Conservation (phyloP, 53 echinoderm and acorn worm species). For the Glandiceps talaboti region DNA sequence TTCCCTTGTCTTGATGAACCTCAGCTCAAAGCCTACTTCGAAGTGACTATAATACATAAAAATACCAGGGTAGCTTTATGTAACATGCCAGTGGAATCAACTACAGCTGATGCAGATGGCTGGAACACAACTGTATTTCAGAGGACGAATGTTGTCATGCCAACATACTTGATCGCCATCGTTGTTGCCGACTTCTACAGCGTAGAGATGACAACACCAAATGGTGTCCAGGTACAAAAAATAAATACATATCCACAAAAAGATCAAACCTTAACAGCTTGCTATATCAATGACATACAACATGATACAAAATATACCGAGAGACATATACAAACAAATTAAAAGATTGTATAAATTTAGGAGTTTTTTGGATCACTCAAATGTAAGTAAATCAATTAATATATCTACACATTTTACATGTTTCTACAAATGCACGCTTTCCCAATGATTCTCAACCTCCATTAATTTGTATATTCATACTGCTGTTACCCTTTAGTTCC, state of each 20-base stretch:
- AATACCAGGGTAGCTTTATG: neutral
- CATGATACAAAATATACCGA: too few relatives aligned
- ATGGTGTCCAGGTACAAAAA: neutral
- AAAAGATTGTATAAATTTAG: too few relatives aligned
- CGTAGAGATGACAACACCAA: neutral
- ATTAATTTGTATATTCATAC: too few relatives aligned
- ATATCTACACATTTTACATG: too few relatives aligned
- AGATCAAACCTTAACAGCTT: too few relatives aligned
- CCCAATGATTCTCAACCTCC: too few relatives aligned
- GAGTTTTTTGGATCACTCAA: too few relatives aligned
- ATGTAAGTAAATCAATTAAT: too few relatives aligned
- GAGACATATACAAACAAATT: too few relatives aligned
- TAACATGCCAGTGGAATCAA: slow-evolving; percentile 1
- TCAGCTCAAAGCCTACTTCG: slow-evolving; percentile 54
- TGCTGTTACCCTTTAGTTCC: neutral
- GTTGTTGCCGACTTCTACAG: neutral
- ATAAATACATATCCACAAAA: too few relatives aligned
- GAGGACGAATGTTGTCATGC: neutral
- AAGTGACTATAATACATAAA: slow-evolving; percentile 48
- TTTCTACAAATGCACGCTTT: too few relatives aligned
- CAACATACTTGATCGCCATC: neutral
- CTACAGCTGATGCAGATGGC: neutral
- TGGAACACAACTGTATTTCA: neutral
- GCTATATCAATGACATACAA: too few relatives aligned
- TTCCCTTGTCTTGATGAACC: slow-evolving; percentile 92